These are phyloP conservation scores for Melinaea marsaeus DNA, from an alignment of 2,888 invertebrate genomes.

Conservation along the genomic window DNA sequence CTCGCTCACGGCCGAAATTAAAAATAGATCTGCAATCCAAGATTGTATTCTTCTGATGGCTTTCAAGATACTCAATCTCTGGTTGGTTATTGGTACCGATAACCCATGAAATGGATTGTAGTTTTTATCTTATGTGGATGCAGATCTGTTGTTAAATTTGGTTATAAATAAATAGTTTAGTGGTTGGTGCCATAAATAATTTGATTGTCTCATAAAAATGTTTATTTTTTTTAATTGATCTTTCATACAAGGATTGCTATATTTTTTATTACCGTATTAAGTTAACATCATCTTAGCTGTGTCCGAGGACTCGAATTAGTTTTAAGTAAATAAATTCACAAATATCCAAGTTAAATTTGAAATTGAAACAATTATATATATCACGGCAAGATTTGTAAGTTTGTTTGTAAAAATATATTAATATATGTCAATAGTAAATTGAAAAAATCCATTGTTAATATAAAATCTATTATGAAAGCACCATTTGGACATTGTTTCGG, in stretches of 20 bases:
- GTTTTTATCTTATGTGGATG: too few species aligned
- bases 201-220: neutral
- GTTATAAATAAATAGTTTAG: constrained; percentile 10
- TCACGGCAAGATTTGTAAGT: constrained; percentile 10
- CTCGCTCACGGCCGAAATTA: neutral
- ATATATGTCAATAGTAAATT: neutral
- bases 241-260: constrained; percentile 9
- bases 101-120: neutral
- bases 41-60: too few species aligned
- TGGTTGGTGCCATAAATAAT: constrained; percentile 30
- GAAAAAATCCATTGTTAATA: constrained; percentile 44
- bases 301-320: constrained; percentile 28
- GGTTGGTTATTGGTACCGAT: neutral
- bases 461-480: constrained; percentile 36
- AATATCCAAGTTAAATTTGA: constrained; percentile 12
- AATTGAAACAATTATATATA: constrained; percentile 13
- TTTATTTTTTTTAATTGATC: neutral
- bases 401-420: constrained; percentile 12
- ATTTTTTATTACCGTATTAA: constrained; percentile 27
- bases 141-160: too few species aligned
- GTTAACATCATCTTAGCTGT: constrained; percentile 21
- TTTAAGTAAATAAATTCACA: constrained; percentile 24
- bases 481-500: constrained; percentile 34
- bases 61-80: neutral
- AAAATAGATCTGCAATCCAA: too few species aligned